phyloP scores from a whole-genome alignment of 2,113 vertebrate genomes.

The Tragelaphus strepsiceros region DNA sequence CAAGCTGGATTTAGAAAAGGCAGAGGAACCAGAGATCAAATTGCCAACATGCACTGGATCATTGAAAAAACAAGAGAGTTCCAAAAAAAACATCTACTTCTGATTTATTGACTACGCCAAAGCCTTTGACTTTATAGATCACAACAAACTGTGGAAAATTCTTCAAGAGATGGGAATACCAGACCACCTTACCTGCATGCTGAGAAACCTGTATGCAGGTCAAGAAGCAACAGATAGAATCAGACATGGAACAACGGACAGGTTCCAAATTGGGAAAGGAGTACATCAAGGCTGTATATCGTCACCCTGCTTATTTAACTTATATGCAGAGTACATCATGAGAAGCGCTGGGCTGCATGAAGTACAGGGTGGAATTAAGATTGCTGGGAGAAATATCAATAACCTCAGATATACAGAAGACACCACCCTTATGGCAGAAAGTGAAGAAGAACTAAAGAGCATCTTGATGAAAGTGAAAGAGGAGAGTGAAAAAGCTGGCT shows the following conservation, averaged over 20 bases:
- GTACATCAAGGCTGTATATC: background rate
- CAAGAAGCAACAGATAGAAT: background rate
- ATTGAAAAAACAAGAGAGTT: background rate
- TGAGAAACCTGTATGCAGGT: background rate
- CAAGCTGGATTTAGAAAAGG: background rate
- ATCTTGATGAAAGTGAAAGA: background rate
- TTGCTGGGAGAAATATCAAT: background rate
- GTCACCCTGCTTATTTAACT: background rate
- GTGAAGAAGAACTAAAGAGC: accelerated
- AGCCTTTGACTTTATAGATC: background rate
- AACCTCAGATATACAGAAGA: background rate
- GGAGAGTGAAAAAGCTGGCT: background rate
- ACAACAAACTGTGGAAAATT: background rate
- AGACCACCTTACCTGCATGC: background rate
- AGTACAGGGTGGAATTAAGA: background rate
- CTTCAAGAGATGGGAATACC: background rate
- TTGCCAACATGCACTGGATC: background rate
- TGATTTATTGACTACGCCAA: background rate
- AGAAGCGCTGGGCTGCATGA: background rate
- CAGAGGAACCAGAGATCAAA: background rate
- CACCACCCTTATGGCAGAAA: background rate
- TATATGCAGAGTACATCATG: too few species aligned
- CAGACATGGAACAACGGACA: background rate
- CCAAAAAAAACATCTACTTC: background rate
- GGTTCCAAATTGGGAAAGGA: background rate